phyloP scores from a whole-genome alignment of 2,113 vertebrate genomes.

The Vidua macroura region DNA sequence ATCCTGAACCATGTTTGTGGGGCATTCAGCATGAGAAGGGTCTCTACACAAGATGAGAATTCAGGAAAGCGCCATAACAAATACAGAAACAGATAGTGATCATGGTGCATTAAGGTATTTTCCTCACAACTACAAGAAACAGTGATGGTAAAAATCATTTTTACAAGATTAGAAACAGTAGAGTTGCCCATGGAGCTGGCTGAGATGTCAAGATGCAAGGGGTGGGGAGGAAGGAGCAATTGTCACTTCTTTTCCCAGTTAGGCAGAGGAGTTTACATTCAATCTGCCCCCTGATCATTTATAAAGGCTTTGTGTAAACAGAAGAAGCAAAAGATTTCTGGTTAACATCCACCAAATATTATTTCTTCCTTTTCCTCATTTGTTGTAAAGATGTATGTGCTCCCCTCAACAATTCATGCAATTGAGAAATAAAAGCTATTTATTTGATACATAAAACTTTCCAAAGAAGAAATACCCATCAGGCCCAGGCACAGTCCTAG shows the following conservation, averaged over 20 bases:
- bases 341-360: background rate
- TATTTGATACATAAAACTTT: background rate
- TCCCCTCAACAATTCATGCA: background rate
- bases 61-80: background rate
- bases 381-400: background rate
- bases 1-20: background rate
- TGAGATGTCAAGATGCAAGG: background rate
- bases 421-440: background rate
- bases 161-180: background rate
- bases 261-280: background rate
- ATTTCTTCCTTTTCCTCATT: background rate
- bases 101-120: background rate
- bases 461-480: background rate
- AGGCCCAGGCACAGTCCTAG: background rate
- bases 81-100: background rate
- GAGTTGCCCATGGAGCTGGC: background rate
- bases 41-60: background rate
- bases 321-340: background rate
- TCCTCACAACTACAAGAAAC: background rate
- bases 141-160: background rate
- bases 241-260: background rate
- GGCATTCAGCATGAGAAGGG: background rate
- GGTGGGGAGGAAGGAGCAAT: background rate
- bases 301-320: background rate
- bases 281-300: background rate